Base-by-base conservation (phyloP, 2,113 vertebrate genomes). In the Puntigrus tetrazona region DNA sequence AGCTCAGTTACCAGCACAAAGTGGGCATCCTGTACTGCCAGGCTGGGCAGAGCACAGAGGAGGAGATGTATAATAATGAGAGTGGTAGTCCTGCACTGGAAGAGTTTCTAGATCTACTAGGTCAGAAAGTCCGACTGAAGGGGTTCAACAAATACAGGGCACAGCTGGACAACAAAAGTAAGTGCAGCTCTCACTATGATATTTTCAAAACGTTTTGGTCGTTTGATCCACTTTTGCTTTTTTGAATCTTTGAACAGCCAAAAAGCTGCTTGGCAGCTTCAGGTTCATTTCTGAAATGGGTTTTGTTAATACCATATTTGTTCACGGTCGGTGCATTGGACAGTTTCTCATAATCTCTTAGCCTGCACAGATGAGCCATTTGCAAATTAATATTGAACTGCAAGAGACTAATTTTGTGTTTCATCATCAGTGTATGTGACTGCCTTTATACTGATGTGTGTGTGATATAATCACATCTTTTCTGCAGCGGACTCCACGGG, bases 51-150 rank as follows among this genome's bases (percentile, higher is more conserved):
- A 94, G 95, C 91, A 96, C 95, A 0, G 96, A 96, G 86, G 96
- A 97, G 86, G 95, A 97, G 84, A 97, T 96, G 96, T 96, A 96
- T 78, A 96, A 96, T 87, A 96, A 96, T 1, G 95, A 97, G 90
- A 94, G 92, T 1, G 94, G 94, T 7, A 95, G 95, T n/a, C 94
- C 95, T 1, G 94, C 94, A 78, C 95, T 97, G 88, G 95, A 96
- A 52, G 95, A 96, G 84, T 96, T 97, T 89, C 94, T 97, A 57
- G 96, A 96, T 83, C 94, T 97, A 0, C 92, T 97, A 65, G 96
- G 96, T 78, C 95, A 96, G 89, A 92, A 94, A 83, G 96, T 97
- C 45, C 91, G 95, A 4, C 92, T 97, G 57, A 96, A 96, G 87
- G 96, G 96, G 50, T 97, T 97, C 87, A 94, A 57, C 86, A 96